These are phyloP conservation scores for Oscheius sp. DNA, from an alignment of 2,888 invertebrate species.

Conservation along the genomic window DNA sequence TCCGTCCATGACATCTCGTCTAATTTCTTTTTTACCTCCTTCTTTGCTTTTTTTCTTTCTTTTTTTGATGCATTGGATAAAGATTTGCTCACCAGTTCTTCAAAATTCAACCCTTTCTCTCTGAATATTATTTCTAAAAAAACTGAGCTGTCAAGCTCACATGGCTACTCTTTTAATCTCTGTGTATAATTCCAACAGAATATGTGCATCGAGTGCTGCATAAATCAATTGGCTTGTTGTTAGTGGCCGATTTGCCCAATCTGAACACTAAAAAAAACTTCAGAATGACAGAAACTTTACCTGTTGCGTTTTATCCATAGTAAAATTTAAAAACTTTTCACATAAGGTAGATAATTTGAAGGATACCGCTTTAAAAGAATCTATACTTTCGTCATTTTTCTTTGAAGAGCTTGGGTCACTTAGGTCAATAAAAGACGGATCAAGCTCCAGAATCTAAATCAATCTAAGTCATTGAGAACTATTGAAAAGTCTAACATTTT, in stretches of 20 bases:
- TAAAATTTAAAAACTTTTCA: slow-evolving; percentile 23
- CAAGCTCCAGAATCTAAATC: slow-evolving; percentile 36
- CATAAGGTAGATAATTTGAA: slow-evolving; percentile 52
- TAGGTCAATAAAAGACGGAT: slow-evolving; percentile 42
- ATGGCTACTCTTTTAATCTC: slow-evolving; percentile 34
- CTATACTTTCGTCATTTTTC: not conserved
- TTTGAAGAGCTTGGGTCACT: not conserved
- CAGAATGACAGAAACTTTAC: not conserved
- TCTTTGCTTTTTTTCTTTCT: slow-evolving; percentile 26
- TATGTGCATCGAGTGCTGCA: slow-evolving; percentile 55
- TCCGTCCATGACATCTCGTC: slow-evolving; percentile 37
- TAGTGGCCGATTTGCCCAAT: slow-evolving; percentile 52
- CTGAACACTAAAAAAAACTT: slow-evolving; percentile 40
- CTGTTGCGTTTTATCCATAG: slow-evolving; percentile 50
- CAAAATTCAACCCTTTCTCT: slow-evolving; percentile 7
- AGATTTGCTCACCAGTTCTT: not conserved
- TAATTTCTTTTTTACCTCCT: slow-evolving; percentile 11
- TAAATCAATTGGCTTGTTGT: slow-evolving; percentile 46
- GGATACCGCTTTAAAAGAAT: not conserved
- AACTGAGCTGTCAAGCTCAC: too few relatives aligned
- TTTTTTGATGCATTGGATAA: slow-evolving; percentile 24
- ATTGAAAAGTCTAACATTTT: slow-evolving; percentile 35
- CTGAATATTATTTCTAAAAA: too few relatives aligned
- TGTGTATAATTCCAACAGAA: slow-evolving; percentile 44
- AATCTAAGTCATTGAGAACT: not conserved